Base-by-base conservation (phyloP, 2,797 vertebrate species). In the Micropoecilia bifurca region DNA sequence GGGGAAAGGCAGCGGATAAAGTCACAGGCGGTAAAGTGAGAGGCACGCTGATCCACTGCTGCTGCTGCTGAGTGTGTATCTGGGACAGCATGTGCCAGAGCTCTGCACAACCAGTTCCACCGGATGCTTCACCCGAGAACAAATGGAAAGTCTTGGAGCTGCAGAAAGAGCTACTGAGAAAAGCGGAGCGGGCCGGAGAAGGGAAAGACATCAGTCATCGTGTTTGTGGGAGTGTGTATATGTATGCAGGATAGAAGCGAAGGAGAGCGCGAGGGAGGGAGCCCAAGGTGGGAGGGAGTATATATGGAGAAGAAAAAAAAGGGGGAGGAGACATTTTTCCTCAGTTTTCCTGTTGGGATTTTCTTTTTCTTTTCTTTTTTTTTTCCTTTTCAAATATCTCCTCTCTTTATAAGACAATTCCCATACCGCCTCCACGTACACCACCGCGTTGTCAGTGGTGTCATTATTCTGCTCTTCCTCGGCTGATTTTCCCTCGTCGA, bases 201-300 rank as follows among this genome's bases (percentile, higher is more conserved):
- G 84, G 80, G 86, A 89, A 92, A 90, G 90, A 86, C 91, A 94
- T 95, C 93, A 92, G 92, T 93, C 91, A 92, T 90, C 85, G 79
- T 88, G 87, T 83, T 81, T 68, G 83, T 78, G 76, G 80, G 77
- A 59, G 88, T 71, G 68, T 87, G 88, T 87, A 83, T 55, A 78
- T 91, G 88, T 82, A 87, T 88, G 92, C 73, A 86, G 87, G 88
- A 84, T 74, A 91, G 92, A 88, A 91, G 92, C 89, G 91, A 92
- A 89, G 88, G 88, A 91, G 88, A 88, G 90, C 90, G 90, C 90
- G 90, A 90, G 88, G 78, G 82, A 93, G 90, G 92, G 83, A 91
- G 90, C 88, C 80, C 77, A 85, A 84, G 91, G 91, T 89, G 91
- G 93, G 91, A 91, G 91, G 92, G 92, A 88, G 87, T 81, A 82